These are phyloP conservation scores for Aphaenogaster rudis DNA, from an alignment of 1,140 invertebrate genomes.

Conservation along the genomic window DNA sequence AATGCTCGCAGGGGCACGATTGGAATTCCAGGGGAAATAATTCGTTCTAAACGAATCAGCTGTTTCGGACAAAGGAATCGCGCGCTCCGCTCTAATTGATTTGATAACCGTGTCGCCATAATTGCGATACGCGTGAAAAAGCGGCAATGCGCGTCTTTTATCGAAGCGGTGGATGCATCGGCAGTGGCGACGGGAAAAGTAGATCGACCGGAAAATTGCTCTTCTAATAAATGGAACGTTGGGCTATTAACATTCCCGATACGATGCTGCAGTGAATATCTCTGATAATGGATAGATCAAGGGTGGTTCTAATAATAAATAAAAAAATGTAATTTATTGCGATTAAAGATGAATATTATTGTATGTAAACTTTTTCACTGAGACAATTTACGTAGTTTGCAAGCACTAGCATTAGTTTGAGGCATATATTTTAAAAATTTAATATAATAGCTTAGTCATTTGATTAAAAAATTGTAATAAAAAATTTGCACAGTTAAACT, in stretches of 20 bases:
- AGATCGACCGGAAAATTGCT: slow-evolving; percentile 67
- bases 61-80: slow-evolving; percentile 73
- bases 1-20: slow-evolving; percentile 27
- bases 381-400: neutral
- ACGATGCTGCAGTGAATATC: slow-evolving; percentile 30
- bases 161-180: slow-evolving; percentile 17
- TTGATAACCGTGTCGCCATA: slow-evolving; percentile 67
- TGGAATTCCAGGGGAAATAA: slow-evolving; percentile 66
- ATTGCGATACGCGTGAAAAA: slow-evolving; percentile 44
- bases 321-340: slow-evolving; percentile 17
- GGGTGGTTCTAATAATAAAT: slow-evolving; percentile 8
- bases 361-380: neutral
- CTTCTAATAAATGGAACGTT: slow-evolving; percentile 46
- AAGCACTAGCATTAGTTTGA: neutral
- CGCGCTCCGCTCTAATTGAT: slow-evolving; percentile 69
- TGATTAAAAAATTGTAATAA: neutral
- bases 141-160: slow-evolving; percentile 64
- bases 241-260: slow-evolving; percentile 42
- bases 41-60: slow-evolving; percentile 73
- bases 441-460: neutral
- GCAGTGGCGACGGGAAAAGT: slow-evolving; percentile 26
- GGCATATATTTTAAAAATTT: neutral
- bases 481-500: neutral
- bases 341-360: neutral
- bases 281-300: slow-evolving; percentile 34